A percentile compares a stretch with the other conserved stretches of the same genome.
Conservation (phyloP, 2,797 vertebrate genomes). For the Propithecus perrieri region DNA sequence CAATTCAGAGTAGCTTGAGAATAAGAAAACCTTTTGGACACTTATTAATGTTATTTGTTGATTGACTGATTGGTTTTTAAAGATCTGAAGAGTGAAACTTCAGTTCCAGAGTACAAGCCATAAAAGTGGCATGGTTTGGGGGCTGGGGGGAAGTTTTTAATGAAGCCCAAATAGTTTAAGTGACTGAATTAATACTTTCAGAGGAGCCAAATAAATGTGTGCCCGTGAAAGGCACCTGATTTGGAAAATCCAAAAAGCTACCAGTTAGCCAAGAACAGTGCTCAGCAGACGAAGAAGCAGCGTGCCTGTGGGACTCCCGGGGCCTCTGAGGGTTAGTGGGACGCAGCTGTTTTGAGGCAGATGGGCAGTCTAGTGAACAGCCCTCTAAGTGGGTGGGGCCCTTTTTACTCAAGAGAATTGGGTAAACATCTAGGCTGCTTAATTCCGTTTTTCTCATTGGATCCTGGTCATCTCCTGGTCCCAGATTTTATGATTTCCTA, state of each 20-base stretch:
- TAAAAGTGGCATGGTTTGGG: neutral
- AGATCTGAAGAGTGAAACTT: neutral
- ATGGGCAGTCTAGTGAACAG: neutral
- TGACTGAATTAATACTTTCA: neutral
- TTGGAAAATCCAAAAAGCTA: neutral
- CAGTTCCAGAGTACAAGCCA: neutral
- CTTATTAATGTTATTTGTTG: neutral
- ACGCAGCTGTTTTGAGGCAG: neutral
- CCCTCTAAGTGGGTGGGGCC: neutral
- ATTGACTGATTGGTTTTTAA: neutral
- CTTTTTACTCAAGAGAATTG: slow-evolving; percentile 1
- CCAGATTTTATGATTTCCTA: neutral
- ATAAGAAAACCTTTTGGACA: neutral
- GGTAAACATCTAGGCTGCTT: neutral
- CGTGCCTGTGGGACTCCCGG: neutral
- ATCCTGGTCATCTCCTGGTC: neutral
- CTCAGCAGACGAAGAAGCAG: neutral
- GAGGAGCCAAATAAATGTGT: neutral
- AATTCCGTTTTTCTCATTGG: neutral
- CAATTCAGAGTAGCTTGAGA: neutral
- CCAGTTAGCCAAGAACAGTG: neutral
- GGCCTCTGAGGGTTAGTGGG: neutral
- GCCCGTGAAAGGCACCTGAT: neutral
- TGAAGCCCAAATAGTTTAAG: slow-evolving; percentile 32
- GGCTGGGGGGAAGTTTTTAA: neutral